Evolutionary conservation across 2,888 invertebrate species (phyloP).

Genomic region (Stenotaenia linearis): DNA sequence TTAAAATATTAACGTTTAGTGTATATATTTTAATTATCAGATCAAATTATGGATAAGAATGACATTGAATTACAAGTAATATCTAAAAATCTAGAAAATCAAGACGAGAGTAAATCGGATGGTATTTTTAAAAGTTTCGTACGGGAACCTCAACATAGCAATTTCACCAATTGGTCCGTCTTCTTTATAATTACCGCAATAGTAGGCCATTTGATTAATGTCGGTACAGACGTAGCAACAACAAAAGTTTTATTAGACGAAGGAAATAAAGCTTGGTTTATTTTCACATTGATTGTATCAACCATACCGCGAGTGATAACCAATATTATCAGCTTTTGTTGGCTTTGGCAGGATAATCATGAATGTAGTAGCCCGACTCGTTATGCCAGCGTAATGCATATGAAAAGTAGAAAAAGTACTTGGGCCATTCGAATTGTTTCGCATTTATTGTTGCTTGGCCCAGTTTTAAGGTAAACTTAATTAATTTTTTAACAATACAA

Average conservation of each 20-base stretch:
- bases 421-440: neutral
- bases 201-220: conserved; percentile 39
- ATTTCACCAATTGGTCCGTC: conserved; percentile 17
- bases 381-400: neutral
- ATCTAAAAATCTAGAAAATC: neutral
- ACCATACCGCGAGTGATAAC: conserved; percentile 38
- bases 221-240: conserved; percentile 39
- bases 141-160: neutral
- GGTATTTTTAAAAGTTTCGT: neutral
- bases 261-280: conserved; percentile 36
- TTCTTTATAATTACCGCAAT: conserved; percentile 36
- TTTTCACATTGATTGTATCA: conserved; percentile 37
- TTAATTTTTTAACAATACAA: neutral
- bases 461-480: neutral
- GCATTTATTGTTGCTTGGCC: conserved; percentile 17
- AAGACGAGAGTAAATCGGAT: neutral
- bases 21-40: no score
- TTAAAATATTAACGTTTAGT: no score
- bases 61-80: neutral
- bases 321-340: conserved; percentile 39
- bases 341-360: conserved; percentile 39
- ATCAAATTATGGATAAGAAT: neutral
- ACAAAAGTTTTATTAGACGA: conserved; percentile 38
- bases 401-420: neutral
- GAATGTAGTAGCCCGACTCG: conserved; percentile 27